A percentile compares a stretch with the other conserved stretches of the same genome.
Conservation (phyloP, 2,888 invertebrate genomes). For the Gortyna flavago region DNA sequence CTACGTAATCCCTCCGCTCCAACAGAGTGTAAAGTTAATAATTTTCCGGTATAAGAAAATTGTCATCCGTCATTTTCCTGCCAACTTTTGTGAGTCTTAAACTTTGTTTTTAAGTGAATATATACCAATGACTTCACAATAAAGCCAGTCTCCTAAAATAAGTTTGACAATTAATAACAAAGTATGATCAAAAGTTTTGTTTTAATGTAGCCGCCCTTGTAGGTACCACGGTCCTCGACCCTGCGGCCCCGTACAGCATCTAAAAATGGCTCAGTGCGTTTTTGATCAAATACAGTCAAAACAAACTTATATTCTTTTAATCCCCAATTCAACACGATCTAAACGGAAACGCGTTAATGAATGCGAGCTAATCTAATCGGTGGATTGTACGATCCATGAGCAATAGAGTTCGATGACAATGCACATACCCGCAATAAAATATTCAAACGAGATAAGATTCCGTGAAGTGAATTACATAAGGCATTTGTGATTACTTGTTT, state of each 20-base stretch:
- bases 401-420: constrained; percentile 26
- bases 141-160: not conserved
- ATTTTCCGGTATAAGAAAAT: not conserved
- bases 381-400: constrained; percentile 45
- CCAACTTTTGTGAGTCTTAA: no score
- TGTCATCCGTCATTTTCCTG: not conserved
- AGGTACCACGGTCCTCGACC: not conserved
- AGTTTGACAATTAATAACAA: not conserved
- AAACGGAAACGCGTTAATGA: constrained; percentile 13
- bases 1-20: not conserved
- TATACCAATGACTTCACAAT: not conserved
- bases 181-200: not conserved
- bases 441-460: constrained; percentile 33
- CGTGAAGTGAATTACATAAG: constrained; percentile 14
- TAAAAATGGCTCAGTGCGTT: not conserved
- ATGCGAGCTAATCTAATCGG: constrained; percentile 31
- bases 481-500: constrained; percentile 21
- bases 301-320: not conserved
- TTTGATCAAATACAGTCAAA: not conserved
- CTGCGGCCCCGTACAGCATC: no score
- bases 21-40: not conserved
- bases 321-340: not conserved
- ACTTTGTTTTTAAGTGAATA: not conserved
- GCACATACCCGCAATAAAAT: constrained; percentile 29
- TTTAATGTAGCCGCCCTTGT: not conserved